Base-by-base conservation (phyloP, 37 sponge, comb jelly and placozoan species). In the Amphimedon queenslandica region DNA sequence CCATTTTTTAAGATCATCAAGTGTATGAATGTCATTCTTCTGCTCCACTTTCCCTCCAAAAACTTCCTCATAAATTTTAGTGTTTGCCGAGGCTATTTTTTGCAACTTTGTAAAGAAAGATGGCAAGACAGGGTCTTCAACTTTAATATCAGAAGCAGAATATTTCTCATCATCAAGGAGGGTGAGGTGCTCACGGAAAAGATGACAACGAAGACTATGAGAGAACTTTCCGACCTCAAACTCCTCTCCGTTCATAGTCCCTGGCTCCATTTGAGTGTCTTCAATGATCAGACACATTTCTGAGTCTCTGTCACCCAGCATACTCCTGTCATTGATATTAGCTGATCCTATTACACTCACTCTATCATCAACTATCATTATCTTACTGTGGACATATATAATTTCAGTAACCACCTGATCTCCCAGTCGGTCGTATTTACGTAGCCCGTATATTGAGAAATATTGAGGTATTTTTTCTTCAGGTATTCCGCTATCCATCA, bases 271-370 rank as follows among this genome's bases (percentile, higher is more conserved):
- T n/a, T 82, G 66, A 27, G 39, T 67, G 66, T 88, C 89, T 35
- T 73, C 66, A 4, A 83, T 37, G 42, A 73, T 13, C 23, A 82
- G 74, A 35, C 76, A 79, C 69, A 88, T 47, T 55, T 88, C 89
- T n/a, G 89, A 83, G 65, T 88, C 89, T 64, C 84, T 56, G 2
- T 79, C 76, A 23, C 89, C 89, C 3, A 58, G 58, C 72, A 88
- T 60, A 37, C 84, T 83, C 16, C 89, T 56, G 53, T 88, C 89
- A 79, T 88, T 88, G 42, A 88, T 72, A 32, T 88, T 88, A 30
- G 84, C 89, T 64, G 88, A 88, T 60, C 88, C 88, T 37, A 88
- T 82, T 37, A 88, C 77, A 20, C 79, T 73, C 43, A 70, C 20
- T 34, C 63, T 70, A 40, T 88, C 88, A 70, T 88, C 88, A 41